phyloP scores from a whole-genome alignment of 2,113 vertebrate species.

The Telmatochromis sp. region DNA sequence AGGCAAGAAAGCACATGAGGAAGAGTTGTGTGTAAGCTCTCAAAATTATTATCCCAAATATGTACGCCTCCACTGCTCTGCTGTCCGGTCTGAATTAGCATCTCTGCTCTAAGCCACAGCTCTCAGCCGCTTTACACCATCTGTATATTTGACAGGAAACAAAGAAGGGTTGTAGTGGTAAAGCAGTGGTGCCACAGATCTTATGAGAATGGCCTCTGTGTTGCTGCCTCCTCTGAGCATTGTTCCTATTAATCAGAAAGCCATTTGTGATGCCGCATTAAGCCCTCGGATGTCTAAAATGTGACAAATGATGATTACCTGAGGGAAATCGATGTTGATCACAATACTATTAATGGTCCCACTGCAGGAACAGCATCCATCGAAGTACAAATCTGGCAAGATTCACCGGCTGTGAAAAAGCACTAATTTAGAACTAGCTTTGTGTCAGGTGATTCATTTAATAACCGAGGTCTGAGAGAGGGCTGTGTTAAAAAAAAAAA shows the following conservation, averaged over 20 bases:
- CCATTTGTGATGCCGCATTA: conserved; percentile 63
- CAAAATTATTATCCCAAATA: not conserved
- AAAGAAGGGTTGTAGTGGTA: not conserved
- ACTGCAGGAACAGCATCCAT: conserved; percentile 41
- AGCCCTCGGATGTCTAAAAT: conserved; percentile 53
- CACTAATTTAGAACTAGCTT: conserved; percentile 42
- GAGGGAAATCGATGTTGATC: conserved; percentile 65
- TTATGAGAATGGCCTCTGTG: conserved; percentile 11
- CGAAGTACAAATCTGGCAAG: conserved; percentile 6
- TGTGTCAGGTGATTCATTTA: conserved; percentile 22
- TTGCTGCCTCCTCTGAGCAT: conserved; percentile 25
- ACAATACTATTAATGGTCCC: conserved; percentile 50
- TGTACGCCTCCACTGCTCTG: not conserved
- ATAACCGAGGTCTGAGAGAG: conserved; percentile 6
- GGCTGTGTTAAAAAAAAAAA: not conserved
- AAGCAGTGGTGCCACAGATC: conserved; percentile 3
- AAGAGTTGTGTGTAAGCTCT: not conserved
- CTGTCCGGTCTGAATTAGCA: not conserved
- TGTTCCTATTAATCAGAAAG: conserved; percentile 66
- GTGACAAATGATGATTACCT: conserved; percentile 65
- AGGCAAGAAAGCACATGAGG: not conserved
- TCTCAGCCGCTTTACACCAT: not conserved
- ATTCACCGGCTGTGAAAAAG: conserved; percentile 4
- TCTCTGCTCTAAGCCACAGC: not conserved
- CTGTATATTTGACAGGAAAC: not conserved